A percentile compares a stretch with the other conserved stretches of the same genome.
Conservation (phyloP, 2,113 vertebrate species). For the Oenanthe melanoleuca region DNA sequence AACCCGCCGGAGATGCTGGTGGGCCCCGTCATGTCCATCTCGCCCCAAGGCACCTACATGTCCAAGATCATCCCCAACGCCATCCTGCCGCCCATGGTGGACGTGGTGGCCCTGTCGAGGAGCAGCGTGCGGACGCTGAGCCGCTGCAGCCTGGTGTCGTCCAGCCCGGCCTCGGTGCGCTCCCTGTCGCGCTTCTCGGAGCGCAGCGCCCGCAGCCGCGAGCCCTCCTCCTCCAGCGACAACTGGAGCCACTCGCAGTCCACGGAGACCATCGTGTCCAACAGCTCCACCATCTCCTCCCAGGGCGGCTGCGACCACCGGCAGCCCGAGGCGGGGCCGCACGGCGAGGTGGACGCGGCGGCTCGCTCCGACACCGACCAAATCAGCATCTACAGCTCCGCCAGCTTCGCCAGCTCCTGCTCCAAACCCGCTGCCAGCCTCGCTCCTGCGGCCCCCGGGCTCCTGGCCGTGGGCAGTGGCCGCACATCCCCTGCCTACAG, state of each 20-base stretch:
- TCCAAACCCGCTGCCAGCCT: conserved; percentile 13
- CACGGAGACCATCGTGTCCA: conserved; percentile 88
- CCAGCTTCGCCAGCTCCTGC: conserved; percentile 41
- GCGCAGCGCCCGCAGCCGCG: conserved; percentile 63
- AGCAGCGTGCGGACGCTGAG: conserved; percentile 82
- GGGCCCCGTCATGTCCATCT: conserved; percentile 92
- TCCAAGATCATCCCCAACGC: conserved; percentile 97
- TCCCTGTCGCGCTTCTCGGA: conserved; percentile 75
- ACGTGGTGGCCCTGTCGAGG: conserved; percentile 88
- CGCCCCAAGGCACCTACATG: conserved; percentile 92
- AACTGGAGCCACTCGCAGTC: conserved; percentile 91
- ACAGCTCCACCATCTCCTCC: conserved; percentile 86
- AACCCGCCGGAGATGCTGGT: conserved; percentile 81
- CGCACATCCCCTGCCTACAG: conserved; percentile 45
- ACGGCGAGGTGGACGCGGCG: neutral
- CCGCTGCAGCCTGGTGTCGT: conserved; percentile 85
- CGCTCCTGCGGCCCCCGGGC: rapidly evolving
- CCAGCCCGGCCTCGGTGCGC: conserved; percentile 85
- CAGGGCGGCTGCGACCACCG: conserved; percentile 76
- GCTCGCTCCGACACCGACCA: conserved; percentile 56
- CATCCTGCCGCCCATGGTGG: conserved; percentile 88
- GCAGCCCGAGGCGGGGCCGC: conserved; percentile 11
- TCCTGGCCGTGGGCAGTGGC: conserved; percentile 35
- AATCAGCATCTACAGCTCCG: conserved; percentile 64
- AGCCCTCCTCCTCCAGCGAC: conserved; percentile 78